phyloP scores from a whole-genome alignment of 2,888 invertebrate species.

The Gibbula magus region DNA sequence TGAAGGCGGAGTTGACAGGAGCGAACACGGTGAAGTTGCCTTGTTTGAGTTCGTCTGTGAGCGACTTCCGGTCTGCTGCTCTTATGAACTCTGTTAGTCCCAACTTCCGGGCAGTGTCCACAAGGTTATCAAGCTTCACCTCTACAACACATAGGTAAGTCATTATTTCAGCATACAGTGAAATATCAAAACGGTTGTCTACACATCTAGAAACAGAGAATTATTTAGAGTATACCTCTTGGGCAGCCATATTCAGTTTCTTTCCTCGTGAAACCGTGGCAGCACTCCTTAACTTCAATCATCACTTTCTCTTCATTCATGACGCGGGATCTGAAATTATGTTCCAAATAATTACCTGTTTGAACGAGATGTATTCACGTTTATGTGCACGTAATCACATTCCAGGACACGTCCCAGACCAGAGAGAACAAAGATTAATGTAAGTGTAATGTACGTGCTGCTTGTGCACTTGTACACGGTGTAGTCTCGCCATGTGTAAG shows the following conservation, averaged over 20 bases:
- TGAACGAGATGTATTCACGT: constrained; percentile 47
- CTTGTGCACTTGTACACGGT: too few species aligned
- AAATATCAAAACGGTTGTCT: too few species aligned
- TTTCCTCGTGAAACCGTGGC: constrained; percentile 80
- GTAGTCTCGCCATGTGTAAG: not conserved
- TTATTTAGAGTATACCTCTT: constrained; percentile 63
- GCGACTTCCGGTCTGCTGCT: constrained; percentile 74
- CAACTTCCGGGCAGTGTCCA: constrained; percentile 79
- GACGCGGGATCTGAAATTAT: constrained; percentile 77
- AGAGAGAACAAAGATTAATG: constrained; percentile 35
- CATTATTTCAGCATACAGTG: not conserved
- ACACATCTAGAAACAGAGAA: too few species aligned
- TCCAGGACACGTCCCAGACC: constrained; percentile 48
- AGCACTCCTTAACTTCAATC: constrained; percentile 82
- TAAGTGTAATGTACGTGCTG: constrained; percentile 11
- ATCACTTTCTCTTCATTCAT: constrained; percentile 81
- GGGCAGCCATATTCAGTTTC: constrained; percentile 77
- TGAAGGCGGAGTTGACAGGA: constrained; percentile 63
- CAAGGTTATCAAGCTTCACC: constrained; percentile 78
- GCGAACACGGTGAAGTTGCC: constrained; percentile 65
- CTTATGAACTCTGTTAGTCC: constrained; percentile 80
- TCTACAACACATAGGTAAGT: constrained; percentile 53
- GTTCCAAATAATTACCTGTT: too few species aligned
- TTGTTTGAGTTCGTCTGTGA: constrained; percentile 77
- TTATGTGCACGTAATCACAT: too few species aligned